These are phyloP conservation scores for Limosa lapponica DNA, from an alignment of 2,797 vertebrate genomes.

Conservation along the genomic window DNA sequence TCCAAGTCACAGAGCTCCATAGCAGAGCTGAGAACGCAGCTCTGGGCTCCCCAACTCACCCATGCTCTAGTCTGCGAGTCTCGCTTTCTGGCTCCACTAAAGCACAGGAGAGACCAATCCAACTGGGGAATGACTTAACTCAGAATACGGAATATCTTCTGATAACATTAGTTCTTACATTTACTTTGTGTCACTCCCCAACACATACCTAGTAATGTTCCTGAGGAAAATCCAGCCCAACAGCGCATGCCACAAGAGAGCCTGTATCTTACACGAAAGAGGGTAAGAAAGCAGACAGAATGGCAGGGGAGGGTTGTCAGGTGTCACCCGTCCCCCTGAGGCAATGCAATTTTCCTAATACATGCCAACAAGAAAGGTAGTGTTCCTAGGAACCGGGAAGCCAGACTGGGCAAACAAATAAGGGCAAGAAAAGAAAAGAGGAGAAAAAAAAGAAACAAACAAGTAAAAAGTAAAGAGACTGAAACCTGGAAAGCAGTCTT, in stretches of 20 bases:
- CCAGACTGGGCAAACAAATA: not conserved
- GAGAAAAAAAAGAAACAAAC: accelerated
- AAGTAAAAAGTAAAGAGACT: not conserved
- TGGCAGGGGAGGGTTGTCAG: not conserved
- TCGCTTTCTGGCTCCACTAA: not conserved
- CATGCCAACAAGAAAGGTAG: not conserved
- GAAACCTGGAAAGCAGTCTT: not conserved
- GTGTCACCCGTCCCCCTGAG: not conserved
- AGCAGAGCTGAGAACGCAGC: not conserved
- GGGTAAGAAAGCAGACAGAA: not conserved
- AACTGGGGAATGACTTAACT: not conserved
- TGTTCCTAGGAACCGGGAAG: not conserved
- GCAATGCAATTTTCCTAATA: not conserved
- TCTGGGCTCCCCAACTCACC: not conserved
- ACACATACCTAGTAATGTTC: not conserved
- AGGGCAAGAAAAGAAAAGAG: too few species aligned
- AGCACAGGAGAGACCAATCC: not conserved
- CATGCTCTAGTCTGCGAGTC: not conserved
- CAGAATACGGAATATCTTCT: not conserved
- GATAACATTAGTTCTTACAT: not conserved
- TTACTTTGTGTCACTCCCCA: not conserved
- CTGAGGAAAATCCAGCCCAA: not conserved
- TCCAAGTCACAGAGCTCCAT: not conserved
- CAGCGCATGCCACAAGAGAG: not conserved
- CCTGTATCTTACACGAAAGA: not conserved